Conservation (phyloP, 2,888 invertebrate species). For the Perdita meconis region DNA sequence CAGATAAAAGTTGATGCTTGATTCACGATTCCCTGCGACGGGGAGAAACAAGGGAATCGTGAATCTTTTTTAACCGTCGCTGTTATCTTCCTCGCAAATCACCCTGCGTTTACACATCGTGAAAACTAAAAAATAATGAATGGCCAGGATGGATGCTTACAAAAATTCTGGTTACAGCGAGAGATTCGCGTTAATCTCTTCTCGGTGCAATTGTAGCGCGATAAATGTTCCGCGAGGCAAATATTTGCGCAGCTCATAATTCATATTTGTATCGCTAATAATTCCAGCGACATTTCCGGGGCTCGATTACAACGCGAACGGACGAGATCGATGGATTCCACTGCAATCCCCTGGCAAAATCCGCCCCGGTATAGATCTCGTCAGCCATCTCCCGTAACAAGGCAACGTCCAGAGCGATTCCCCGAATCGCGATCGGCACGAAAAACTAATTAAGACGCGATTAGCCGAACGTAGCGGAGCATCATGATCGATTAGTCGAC, state of each 20-base stretch:
- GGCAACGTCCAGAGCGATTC: conserved; percentile 47
- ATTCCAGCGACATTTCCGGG: not conserved
- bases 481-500: conserved; percentile 80
- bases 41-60: conserved; percentile 14
- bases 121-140: conserved; percentile 29
- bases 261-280: no score
- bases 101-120: conserved; percentile 14
- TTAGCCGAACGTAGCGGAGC: conserved; percentile 77
- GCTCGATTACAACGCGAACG: not conserved
- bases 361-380: not conserved
- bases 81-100: conserved; percentile 27
- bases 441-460: conserved; percentile 82
- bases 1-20: conserved; percentile 24
- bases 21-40: conserved; percentile 13
- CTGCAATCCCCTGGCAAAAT: conserved; percentile 8
- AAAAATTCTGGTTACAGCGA: conserved; percentile 24
- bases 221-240: not conserved
- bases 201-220: conserved; percentile 14
- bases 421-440: conserved; percentile 67
- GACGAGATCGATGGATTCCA: not conserved
- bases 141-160: conserved; percentile 19
- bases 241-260: not conserved
- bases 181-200: conserved; percentile 27
- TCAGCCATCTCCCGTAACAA: conserved; percentile 23
- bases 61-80: conserved; percentile 25